phyloP scores from a whole-genome alignment of 2,113 vertebrate genomes.

The Oryctolagus cuniculus region DNA sequence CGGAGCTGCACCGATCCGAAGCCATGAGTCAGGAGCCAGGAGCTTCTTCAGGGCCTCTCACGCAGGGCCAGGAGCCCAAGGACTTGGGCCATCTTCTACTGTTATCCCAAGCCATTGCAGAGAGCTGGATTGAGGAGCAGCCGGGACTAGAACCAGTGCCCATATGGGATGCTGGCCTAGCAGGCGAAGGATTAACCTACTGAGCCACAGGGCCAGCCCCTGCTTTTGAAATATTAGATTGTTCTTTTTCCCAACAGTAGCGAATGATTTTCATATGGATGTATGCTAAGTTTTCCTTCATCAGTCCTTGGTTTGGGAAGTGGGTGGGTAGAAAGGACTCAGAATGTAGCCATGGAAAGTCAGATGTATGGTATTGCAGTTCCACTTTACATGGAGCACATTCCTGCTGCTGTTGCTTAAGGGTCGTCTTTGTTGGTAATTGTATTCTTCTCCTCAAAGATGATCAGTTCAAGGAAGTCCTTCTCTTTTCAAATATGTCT shows the following conservation, averaged over 20 bases:
- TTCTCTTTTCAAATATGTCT: conserved; percentile 10
- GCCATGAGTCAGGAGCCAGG: too few relatives aligned
- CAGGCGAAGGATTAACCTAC: too few relatives aligned
- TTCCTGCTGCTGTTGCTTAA: background rate
- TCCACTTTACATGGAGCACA: background rate
- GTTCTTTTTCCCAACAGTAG: conserved; percentile 23
- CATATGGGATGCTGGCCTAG: too few relatives aligned
- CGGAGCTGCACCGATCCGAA: too few relatives aligned
- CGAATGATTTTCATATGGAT: conserved; percentile 7
- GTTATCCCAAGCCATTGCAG: too few relatives aligned
- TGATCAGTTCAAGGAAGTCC: background rate
- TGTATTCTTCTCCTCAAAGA: background rate
- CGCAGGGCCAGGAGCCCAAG: too few relatives aligned
- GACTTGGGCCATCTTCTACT: too few relatives aligned
- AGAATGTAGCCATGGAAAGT: conserved; percentile 54
- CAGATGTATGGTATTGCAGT: conserved; percentile 29
- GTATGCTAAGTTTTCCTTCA: conserved; percentile 53
- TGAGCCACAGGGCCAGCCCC: too few relatives aligned
- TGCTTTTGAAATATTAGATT: background rate
- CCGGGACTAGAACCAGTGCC: too few relatives aligned
- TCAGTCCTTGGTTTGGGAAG: background rate
- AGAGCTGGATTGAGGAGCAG: too few relatives aligned
- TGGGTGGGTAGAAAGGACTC: background rate
- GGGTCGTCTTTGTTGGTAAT: background rate
- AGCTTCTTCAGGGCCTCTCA: too few relatives aligned